Evolutionary conservation across 2,888 invertebrate species (phyloP).

Genomic region (Rhagonycha fulva): DNA sequence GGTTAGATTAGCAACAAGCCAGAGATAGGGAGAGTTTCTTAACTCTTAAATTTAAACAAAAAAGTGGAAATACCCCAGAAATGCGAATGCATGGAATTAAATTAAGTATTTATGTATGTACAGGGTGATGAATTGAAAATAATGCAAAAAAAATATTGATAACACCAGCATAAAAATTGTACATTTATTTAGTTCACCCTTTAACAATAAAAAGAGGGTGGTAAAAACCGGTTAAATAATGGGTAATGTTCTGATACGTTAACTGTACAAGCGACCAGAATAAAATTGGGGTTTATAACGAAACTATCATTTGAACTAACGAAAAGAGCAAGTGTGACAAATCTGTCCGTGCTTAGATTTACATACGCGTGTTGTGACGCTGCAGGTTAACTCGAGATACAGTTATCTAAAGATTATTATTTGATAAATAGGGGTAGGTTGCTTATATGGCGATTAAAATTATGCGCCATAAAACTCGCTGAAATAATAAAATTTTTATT

Average conservation of each 20-base stretch:
- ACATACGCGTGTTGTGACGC: conserved; percentile 20
- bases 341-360: conserved; percentile 13
- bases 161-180: conserved; percentile 8
- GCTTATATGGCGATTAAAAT: background rate
- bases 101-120: background rate
- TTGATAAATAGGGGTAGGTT: background rate
- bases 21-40: conserved; percentile 12
- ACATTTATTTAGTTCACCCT: conserved; percentile 12
- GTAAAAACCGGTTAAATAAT: conserved; percentile 25
- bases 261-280: conserved; percentile 12
- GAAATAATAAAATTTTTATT: background rate
- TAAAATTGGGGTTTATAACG: background rate
- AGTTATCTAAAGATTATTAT: background rate
- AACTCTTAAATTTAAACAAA: background rate
- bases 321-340: conserved; percentile 17
- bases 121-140: background rate
- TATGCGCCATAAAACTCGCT: background rate
- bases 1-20: conserved; percentile 44
- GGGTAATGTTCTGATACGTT: conserved; percentile 26
- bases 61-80: background rate
- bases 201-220: conserved; percentile 12
- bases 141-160: background rate
- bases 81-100: background rate
- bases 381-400: conserved; percentile 12
- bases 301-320: background rate